Evolutionary conservation across 1,140 invertebrate genomes (phyloP).

Genomic region (Caerostris extrusa): DNA sequence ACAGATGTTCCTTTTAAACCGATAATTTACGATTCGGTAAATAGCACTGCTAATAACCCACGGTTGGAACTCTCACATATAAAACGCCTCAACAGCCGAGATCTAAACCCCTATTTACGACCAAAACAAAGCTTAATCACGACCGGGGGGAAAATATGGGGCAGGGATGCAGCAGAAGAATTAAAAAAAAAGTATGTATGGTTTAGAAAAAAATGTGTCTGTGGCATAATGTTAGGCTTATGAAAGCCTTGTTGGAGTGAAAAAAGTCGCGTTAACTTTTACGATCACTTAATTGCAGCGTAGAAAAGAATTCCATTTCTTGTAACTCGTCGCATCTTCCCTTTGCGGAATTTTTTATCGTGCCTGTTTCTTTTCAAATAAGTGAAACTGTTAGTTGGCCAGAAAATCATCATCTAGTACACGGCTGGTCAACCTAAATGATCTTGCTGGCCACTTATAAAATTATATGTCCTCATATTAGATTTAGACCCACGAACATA

Average conservation of each 20-base stretch:
- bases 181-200: not conserved
- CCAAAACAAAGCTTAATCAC: conserved; percentile 66
- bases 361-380: too few species aligned
- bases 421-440: too few species aligned
- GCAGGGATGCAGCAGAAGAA: not conserved
- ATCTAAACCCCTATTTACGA: conserved; percentile 57
- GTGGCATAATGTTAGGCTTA: not conserved
- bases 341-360: too few species aligned
- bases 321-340: not conserved
- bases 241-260: not conserved
- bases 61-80: not conserved
- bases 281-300: conserved; percentile 19
- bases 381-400: too few species aligned
- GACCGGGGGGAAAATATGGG: not conserved
- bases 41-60: conserved; percentile 65
- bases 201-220: not conserved
- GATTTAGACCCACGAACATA: too few species aligned
- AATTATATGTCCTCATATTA: too few species aligned
- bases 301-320: not conserved
- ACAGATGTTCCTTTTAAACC: conserved; percentile 71
- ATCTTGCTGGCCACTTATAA: too few species aligned
- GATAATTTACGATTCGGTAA: conserved; percentile 72
- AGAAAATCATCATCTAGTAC: too few species aligned
- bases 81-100: conserved; percentile 41
- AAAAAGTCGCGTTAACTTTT: not conserved